Base-by-base conservation (phyloP, 2,888 invertebrate genomes). In the Cistogaster globosa region DNA sequence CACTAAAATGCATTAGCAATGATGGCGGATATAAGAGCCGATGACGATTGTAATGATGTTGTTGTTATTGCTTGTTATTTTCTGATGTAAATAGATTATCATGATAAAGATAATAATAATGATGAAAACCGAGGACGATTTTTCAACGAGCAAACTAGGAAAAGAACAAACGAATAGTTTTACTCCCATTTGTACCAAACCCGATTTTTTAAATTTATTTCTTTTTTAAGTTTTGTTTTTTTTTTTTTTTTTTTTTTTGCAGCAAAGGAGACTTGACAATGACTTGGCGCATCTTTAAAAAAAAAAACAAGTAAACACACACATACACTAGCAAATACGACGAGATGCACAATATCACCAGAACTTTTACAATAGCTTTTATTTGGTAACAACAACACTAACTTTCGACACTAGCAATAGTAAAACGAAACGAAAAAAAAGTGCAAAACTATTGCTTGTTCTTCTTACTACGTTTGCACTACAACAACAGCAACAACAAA, bases 241-340 rank as follows among this genome's bases (percentile, higher is more conserved):
- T 8, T 20, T 67, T 20, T 67, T 42, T 55, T 53, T 36, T 45
- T 5, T 32, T 63, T 45, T 32, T 42, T 16, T 18, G 58, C 55
- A 38, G 38, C 57, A 55, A 38, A 69, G 26, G 80, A 80, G 80
- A 80, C 80, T 80, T 80, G 80, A 65, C 55, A 84, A 68, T 81
- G 67, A 77, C 76, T 84, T 82, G 84, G 78, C 75, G 78, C 78
- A 82, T 75, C 72, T 60, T 58, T 51, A 26, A 57, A 62, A 83
- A 78, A 79, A 78, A 38, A 69, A 58, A 75, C 32, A 32, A 69
- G 36, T 20, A 53, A 58, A 3, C 42, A 12, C 58, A 71, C 55
- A 60, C 26, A 53, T 58, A 75, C 18, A 51, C 16, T 12, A 32
- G 45, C 57, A 65, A 42, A 26, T 57, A 63, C 55, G 16, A 60